Evolutionary conservation across 2,113 vertebrate species (phyloP).

Genomic region (Chaetops frenatus): DNA sequence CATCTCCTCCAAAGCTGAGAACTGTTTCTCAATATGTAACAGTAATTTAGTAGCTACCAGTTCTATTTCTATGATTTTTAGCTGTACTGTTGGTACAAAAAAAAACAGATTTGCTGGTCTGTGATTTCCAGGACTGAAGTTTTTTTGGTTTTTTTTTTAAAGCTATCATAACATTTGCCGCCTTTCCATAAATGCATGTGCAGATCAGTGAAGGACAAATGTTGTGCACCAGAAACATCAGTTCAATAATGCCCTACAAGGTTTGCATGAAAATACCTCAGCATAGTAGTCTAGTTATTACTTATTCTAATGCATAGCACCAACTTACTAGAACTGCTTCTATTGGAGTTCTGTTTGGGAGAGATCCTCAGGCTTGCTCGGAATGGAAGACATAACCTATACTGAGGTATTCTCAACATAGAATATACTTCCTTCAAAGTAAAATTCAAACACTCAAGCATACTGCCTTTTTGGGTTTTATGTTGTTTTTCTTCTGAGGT

Average conservation of each 20-base stretch:
- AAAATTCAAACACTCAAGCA: background rate
- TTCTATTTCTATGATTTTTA: background rate
- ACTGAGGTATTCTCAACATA: background rate
- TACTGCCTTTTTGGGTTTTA: background rate
- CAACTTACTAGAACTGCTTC: background rate
- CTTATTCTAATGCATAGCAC: background rate
- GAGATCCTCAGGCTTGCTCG: background rate
- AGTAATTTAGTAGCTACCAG: background rate
- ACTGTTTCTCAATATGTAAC: background rate
- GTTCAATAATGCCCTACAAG: background rate
- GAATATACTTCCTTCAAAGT: background rate
- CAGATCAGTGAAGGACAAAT: background rate
- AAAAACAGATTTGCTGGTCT: background rate
- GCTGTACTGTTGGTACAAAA: background rate
- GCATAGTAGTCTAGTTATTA: background rate
- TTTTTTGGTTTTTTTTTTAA: background rate
- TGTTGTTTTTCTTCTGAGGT: background rate
- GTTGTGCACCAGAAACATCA: background rate
- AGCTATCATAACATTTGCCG: background rate
- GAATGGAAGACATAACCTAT: background rate
- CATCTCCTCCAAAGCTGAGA: background rate
- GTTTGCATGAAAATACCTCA: background rate
- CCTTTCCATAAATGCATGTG: background rate
- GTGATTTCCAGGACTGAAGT: background rate
- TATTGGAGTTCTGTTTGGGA: background rate